phyloP scores from a whole-genome alignment of 2,888 invertebrate genomes.

The Acleris literana region DNA sequence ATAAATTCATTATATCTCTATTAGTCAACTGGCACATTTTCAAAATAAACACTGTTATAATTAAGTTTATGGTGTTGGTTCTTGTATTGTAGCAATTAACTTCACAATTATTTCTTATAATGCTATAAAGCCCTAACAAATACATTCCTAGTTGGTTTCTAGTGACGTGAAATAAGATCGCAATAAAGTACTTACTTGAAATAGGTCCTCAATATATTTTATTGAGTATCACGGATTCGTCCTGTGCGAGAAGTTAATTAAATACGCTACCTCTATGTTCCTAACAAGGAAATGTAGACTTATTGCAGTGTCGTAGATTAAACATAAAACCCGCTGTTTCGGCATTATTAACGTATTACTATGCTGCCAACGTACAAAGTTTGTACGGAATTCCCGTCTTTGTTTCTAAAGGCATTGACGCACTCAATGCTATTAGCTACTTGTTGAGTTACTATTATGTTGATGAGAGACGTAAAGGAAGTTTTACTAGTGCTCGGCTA shows the following conservation, averaged over 20 bases:
- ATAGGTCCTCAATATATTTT: too few species aligned
- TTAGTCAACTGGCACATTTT: too few species aligned
- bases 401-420: conserved; percentile 23
- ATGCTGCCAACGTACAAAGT: conserved; percentile 36
- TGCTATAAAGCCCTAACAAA: too few species aligned
- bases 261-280: conserved; percentile 5
- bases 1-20: too few species aligned
- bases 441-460: conserved; percentile 25
- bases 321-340: conserved; percentile 36
- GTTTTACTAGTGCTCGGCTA: conserved; percentile 18
- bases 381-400: conserved; percentile 29
- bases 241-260: conserved; percentile 4
- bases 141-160: too few species aligned
- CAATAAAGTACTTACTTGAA: too few species aligned
- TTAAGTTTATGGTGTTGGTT: too few species aligned
- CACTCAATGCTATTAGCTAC: conserved; percentile 29
- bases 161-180: too few species aligned
- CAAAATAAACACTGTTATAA: too few species aligned
- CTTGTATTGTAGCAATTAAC: too few species aligned
- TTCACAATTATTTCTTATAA: too few species aligned
- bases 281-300: conserved; percentile 20
- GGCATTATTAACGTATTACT: conserved; percentile 36
- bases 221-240: too few species aligned
- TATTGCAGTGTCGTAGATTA: conserved; percentile 31
- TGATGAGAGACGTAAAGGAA: conserved; percentile 12